Evolutionary conservation across 1,140 invertebrate species (phyloP), one percentile per base, ranked within the genome.

Genomic region (Drepana arcuata): DNA sequence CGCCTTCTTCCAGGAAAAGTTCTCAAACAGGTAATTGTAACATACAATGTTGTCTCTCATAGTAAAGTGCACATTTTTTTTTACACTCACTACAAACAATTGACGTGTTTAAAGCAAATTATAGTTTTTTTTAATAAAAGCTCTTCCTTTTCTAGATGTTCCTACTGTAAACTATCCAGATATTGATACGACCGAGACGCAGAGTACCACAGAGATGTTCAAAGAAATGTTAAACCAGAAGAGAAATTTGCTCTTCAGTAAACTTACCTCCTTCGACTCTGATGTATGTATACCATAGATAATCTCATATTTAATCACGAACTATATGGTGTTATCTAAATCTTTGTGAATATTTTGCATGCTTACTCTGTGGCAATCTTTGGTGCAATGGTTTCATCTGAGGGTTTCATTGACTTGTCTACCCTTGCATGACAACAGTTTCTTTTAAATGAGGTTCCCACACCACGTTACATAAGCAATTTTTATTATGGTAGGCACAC

Each of bases 221-320:
- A 88, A 94, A 52, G 94, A 95, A 57, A 91, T 96, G 85, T 88
- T 96, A 50, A 92, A 92, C 46, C 93, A 93, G 48, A 95, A 95
- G 68, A 88, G 94, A 51, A 93, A 93, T 60, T 89, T 93, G 50
- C 85, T 97, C 32, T 87, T 96, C 43, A 93, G 90, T 61, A 94
- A 94, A 81, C 82, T 96, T 25, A 94, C 93, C 4, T 95, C 94
- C 0, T 90, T 95, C 46, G 94, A 96, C 61, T 93, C 93, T 0
- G 94, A 96, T 81, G 94, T 95, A 84, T 89, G 87, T 84, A 67
- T 9, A 6, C n/a, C n/a, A 26, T 10, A 21, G 4, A 21, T 21
- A 21, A 21, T 21, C n/a, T n/a, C n/a, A n/a, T n/a, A n/a, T n/a
- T n/a, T n/a, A n/a, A n/a, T n/a, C n/a, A n/a, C 9, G 18, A 21